These are phyloP conservation scores for Platichthys stellatus DNA, from an alignment of 2,113 vertebrate species.

Conservation along the genomic window DNA sequence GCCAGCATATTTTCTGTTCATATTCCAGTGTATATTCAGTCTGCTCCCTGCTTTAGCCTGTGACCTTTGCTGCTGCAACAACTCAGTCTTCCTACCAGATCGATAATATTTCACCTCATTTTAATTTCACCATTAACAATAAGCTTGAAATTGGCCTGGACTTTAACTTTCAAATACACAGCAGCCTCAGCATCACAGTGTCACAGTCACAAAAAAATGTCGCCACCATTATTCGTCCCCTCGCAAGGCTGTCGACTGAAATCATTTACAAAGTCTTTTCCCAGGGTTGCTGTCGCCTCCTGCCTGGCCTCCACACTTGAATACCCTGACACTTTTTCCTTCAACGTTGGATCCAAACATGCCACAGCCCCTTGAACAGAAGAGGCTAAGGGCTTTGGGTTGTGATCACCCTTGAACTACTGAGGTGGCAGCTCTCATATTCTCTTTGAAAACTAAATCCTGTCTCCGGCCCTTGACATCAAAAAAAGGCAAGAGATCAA, in stretches of 20 bases:
- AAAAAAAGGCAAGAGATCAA: constrained; percentile 51
- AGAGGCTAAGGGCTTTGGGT: constrained; percentile 41
- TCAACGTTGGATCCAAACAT: constrained; percentile 16
- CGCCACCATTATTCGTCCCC: constrained; percentile 10
- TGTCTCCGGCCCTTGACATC: constrained; percentile 40
- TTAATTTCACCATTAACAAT: constrained; percentile 1
- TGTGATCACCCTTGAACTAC: constrained; percentile 57
- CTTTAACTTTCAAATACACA: constrained; percentile 2
- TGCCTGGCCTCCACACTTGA: constrained; percentile 16
- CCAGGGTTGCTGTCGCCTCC: constrained; percentile 33
- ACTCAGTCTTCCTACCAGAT: not conserved
- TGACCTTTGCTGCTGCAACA: not conserved
- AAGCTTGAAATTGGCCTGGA: not conserved
- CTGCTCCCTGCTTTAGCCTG: not conserved
- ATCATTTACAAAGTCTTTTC: constrained; percentile 33
- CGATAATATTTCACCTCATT: not conserved
- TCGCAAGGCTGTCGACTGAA: constrained; percentile 34
- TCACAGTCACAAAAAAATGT: constrained; percentile 9
- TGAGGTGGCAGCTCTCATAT: constrained; percentile 42
- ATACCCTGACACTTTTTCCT: constrained; percentile 9
- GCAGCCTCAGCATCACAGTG: not conserved
- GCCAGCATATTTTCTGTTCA: too few species aligned
- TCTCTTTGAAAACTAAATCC: constrained; percentile 64
- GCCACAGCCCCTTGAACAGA: constrained; percentile 7
- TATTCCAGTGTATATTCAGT: not conserved